phyloP scores from a whole-genome alignment of 2,797 vertebrate species.

The Eleutherodactylus coqui region DNA sequence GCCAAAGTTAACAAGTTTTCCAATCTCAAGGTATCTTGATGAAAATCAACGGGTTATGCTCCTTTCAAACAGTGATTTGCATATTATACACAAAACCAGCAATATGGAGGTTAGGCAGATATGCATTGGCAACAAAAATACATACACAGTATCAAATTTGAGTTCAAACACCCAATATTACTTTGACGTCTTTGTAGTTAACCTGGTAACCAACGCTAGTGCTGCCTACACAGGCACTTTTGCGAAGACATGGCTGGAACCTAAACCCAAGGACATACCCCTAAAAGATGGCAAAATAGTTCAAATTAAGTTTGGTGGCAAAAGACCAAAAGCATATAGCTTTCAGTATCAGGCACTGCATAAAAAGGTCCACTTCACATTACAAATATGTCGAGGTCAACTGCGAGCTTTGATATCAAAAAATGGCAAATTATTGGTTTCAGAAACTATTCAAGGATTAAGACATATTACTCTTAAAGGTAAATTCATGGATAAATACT shows the following conservation, averaged over 20 bases:
- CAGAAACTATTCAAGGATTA: constrained; percentile 78
- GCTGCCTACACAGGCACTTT: constrained; percentile 81
- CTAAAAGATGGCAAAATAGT: constrained; percentile 84
- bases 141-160: constrained; percentile 83
- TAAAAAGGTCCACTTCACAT: constrained; percentile 84
- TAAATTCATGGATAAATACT: constrained; percentile 76
- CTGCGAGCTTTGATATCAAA: constrained; percentile 79
- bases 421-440: constrained; percentile 76
- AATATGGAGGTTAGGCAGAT: constrained; percentile 76
- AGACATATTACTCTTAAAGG: constrained; percentile 85
- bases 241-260: constrained; percentile 83
- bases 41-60: constrained; percentile 69
- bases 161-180: constrained; percentile 85
- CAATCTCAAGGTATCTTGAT: constrained; percentile 66
- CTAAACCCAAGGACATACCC: constrained; percentile 73
- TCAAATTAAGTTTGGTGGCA: constrained; percentile 78
- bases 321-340: constrained; percentile 73
- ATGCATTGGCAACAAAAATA: constrained; percentile 83
- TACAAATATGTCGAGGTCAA: constrained; percentile 82
- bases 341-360: constrained; percentile 82
- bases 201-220: constrained; percentile 82
- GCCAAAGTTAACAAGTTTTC: constrained; percentile 48
- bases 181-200: constrained; percentile 88
- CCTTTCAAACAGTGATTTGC: constrained; percentile 65
- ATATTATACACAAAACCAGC: constrained; percentile 68